These are phyloP conservation scores for Coluber constrictor DNA, from an alignment of 2,797 vertebrate genomes.

Conservation along the genomic window DNA sequence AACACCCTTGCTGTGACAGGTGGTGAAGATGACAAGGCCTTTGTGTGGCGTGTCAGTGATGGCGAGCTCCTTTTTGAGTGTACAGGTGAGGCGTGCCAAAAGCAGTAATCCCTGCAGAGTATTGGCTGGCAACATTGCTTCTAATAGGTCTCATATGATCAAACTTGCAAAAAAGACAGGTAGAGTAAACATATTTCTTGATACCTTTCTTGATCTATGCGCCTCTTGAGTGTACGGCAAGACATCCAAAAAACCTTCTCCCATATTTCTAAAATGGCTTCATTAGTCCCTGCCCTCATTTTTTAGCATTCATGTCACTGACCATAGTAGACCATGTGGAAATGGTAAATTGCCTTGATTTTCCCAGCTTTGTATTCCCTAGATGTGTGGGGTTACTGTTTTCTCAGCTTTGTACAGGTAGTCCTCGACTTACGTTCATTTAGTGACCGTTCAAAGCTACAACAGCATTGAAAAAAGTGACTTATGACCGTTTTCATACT, in stretches of 20 bases:
- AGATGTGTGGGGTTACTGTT: background rate
- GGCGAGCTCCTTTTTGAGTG: slow-evolving; percentile 90
- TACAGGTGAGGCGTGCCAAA: slow-evolving; percentile 73
- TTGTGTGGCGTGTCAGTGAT: slow-evolving; percentile 86
- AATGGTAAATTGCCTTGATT: background rate
- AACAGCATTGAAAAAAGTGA: too few relatives aligned
- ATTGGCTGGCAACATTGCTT: background rate
- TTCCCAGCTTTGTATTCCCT: background rate
- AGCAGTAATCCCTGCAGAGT: background rate
- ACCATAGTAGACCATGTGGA: background rate
- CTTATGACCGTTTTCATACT: too few relatives aligned
- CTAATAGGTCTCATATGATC: background rate
- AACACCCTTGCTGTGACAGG: slow-evolving; percentile 88
- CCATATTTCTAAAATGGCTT: background rate
- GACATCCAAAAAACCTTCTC: background rate
- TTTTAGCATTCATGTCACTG: background rate
- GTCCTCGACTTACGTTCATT: too few relatives aligned
- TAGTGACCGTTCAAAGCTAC: too few relatives aligned
- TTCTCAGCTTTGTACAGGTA: too few relatives aligned
- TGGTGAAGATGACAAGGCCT: slow-evolving; percentile 92
- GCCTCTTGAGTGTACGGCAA: background rate
- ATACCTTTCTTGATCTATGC: background rate
- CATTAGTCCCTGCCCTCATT: too few relatives aligned
- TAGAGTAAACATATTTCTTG: background rate
- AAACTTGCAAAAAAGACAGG: background rate